Base-by-base conservation (phyloP, 2,797 vertebrate species). In the Gobio occitaniae region DNA sequence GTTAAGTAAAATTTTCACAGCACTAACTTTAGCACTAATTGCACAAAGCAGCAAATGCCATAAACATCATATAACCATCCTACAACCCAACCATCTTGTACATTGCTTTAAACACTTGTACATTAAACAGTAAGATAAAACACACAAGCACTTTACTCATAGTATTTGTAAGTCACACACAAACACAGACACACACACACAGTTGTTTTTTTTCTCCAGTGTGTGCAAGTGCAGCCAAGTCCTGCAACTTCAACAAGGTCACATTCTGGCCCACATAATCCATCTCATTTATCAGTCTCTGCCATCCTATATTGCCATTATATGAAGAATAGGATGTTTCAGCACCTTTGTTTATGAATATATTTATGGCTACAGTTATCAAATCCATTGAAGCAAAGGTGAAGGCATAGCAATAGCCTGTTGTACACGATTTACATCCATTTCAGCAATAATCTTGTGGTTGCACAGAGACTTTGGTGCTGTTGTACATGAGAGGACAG, bases 241-340 rank as follows among this genome's bases (percentile, higher is more conserved):
- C 48, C 59, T 69, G 61, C 38, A 78, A 54, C 77, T 81, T 54
- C 21, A 54, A 86, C 80, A 95, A 95, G 95, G 95, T 94, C 93
- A 94, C 86, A 85, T 87, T 89, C 89, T 69, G 87, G 88, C 83
- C 84, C 87, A 84, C 89, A 83, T 78, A 89, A 94, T 95, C 91
- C 91, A 91, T 95, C 94, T 94, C 92, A 93, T 92, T 94, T 93
- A 94, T 95, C 92, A 91, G 90, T 89, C 88, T 80, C 91, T 92
- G 92, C 90, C 91, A 91, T 52, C 71, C 88, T 90, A 89, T 92
- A 93, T 93, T 93, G 93, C 94, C 88, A 90, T 90, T 92, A 93
- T 91, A 92, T 91, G 91, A 93, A 91, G 91, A 93, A 94, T 92
- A 88, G 90, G 48, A 77, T 87, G 89, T 88, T 86, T 86, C 69